Evolutionary conservation across 2,888 invertebrate species (phyloP).

Genomic region (Hyalella azteca): DNA sequence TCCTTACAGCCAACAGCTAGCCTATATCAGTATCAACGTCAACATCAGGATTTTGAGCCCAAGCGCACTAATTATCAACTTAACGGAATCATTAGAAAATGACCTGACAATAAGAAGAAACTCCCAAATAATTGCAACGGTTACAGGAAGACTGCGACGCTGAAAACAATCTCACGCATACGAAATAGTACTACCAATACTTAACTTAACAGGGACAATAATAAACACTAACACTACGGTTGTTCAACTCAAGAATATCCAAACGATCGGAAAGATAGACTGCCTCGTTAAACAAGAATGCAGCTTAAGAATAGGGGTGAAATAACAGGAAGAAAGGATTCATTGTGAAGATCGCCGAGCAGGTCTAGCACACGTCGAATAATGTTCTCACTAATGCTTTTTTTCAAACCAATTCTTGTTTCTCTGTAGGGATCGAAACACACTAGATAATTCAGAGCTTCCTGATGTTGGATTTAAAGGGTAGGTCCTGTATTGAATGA

Average conservation of each 20-base stretch:
- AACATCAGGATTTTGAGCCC: too few species aligned
- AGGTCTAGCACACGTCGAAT: not conserved
- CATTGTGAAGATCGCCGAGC: not conserved
- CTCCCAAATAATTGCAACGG: not conserved
- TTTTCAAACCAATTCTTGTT: too few species aligned
- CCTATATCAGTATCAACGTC: too few species aligned
- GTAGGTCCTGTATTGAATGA: too few species aligned
- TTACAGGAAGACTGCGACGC: constrained; percentile 24
- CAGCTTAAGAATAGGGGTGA: not conserved
- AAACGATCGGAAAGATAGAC: constrained; percentile 20
- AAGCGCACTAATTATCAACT: too few species aligned
- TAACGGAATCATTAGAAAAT: too few species aligned
- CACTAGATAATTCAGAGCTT: too few species aligned
- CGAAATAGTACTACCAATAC: not conserved
- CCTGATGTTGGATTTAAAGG: too few species aligned
- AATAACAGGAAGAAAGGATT: not conserved
- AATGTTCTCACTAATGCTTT: too few species aligned
- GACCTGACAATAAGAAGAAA: not conserved
- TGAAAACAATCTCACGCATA: constrained; percentile 20
- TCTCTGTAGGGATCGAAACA: too few species aligned
- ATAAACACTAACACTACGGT: constrained; percentile 12
- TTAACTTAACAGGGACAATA: constrained; percentile 17
- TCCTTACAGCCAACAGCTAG: too few species aligned
- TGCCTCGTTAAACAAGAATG: constrained; percentile 22
- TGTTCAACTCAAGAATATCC: constrained; percentile 26